These are phyloP conservation scores for Himalopsyche anomala DNA, from an alignment of 2,888 invertebrate genomes.

Conservation along the genomic window DNA sequence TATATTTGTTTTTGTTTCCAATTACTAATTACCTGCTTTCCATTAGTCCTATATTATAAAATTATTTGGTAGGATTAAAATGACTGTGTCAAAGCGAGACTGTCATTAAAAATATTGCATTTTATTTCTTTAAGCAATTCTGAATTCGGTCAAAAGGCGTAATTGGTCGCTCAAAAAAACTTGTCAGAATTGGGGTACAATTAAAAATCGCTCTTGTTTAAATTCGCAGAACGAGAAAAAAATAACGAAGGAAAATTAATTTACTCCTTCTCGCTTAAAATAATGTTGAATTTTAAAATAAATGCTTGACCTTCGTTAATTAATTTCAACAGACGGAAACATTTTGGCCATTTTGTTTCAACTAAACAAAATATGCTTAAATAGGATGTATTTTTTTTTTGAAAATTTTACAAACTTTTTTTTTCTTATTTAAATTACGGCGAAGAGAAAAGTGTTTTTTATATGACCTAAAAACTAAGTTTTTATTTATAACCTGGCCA, in stretches of 20 bases:
- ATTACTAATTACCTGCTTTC: too few species aligned
- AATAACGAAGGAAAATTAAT: conserved; percentile 13
- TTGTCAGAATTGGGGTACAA: neutral
- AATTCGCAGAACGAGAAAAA: neutral
- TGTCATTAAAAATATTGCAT: neutral
- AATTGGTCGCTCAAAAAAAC: conserved; percentile 6
- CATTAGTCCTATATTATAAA: too few species aligned
- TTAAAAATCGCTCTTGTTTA: neutral
- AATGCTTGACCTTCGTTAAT: conserved; percentile 39
- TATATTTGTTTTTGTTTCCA: too few species aligned
- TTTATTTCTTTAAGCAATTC: neutral
- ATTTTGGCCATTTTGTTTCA: neutral
- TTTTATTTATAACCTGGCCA: neutral
- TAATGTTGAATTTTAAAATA: neutral
- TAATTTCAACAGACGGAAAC: neutral
- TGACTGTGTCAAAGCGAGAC: neutral
- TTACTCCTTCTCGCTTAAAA: conserved; percentile 10
- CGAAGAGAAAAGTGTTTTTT: neutral
- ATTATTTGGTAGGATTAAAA: neutral
- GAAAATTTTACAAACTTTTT: neutral
- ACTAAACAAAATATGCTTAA: conserved; percentile 17
- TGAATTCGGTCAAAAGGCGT: neutral
- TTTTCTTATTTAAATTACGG: too few species aligned
- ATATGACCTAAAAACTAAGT: neutral
- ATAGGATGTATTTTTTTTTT: neutral